Evolutionary conservation across 2,113 vertebrate species (phyloP).

Genomic region (Ptyas mucosa): DNA sequence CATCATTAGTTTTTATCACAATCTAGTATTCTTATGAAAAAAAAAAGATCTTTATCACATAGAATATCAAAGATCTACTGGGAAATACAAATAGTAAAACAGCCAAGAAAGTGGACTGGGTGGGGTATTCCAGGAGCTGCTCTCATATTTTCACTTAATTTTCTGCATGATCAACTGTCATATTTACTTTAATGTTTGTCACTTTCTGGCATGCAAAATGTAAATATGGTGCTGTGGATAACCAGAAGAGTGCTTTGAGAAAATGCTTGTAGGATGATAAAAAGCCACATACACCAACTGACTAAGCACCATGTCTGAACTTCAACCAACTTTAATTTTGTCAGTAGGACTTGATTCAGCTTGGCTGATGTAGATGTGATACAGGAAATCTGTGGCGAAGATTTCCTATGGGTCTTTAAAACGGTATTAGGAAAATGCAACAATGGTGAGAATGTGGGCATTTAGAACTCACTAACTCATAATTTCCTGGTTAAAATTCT

Average conservation of each 20-base stretch:
- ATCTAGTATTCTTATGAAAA: neutral
- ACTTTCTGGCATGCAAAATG: constrained; percentile 16
- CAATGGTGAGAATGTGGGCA: neutral
- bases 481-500: neutral
- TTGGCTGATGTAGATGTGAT: neutral
- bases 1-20: constrained; percentile 3
- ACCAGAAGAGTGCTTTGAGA: neutral
- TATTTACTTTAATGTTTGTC: neutral
- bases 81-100: constrained; percentile 37
- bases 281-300: neutral
- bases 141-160: constrained; percentile 37
- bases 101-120: neutral
- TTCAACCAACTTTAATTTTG: neutral
- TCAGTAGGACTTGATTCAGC: neutral
- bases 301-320: neutral
- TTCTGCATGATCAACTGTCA: constrained; percentile 19
- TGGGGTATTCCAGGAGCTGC: constrained; percentile 33
- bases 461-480: neutral
- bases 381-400: neutral
- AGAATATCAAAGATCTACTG: constrained; percentile 44
- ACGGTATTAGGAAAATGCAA: neutral
- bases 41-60: constrained; percentile 51
- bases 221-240: neutral
- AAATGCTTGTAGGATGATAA: neutral
- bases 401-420: neutral